Base-by-base conservation (phyloP, 35 echinoderm and acorn worm species). In the Lytechinus pictus region DNA sequence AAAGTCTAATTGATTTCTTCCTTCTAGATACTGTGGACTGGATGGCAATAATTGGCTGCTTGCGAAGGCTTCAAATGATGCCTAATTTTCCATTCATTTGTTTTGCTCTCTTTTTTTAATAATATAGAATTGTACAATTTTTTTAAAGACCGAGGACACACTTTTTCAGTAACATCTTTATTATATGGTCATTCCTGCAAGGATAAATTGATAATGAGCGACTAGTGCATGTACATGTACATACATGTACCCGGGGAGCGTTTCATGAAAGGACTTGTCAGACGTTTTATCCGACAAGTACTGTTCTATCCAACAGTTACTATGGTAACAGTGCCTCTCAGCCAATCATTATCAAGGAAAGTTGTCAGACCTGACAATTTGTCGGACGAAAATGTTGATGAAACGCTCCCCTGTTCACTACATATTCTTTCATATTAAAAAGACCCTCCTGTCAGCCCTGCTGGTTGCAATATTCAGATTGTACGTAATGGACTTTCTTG, bases 1-100 rank as follows among this genome's bases (percentile, higher is more conserved):
- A 54, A 54, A 54, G 11, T 90, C 16, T 90, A 90, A 90, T 90
- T 90, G 52, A 54, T 90, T 54, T 54, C 52, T 90, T 90, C 88
- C 88, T 14, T 58, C 88, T 44, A 90, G 88, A 90, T 21, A 79
- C 5, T 79, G 66, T 19, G 66, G 16, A 79, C 66, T 79, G 66
- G 66, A 16, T 79, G 66, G 66, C 19, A 79, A 24, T 79, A 79
- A 79, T 79, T 79, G 66, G 66, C 19, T 79, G 66, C 66, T 79
- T 24, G 13, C 33, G 33, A 44, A 44, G 33, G 1, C 19, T 4
- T 79, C 19, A 79, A 79, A 24, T 24, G n/a, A 79, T 79, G 14
- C 14, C 21, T 24, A 16, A 79, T 79, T 79, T 79, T 24, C n/a
- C 14, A 7, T 79, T 79, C 66, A n/a, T 79, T 19, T n/a, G 1